A percentile compares a stretch with the other conserved stretches of the same genome.
phyloP scores from a whole-genome alignment of 1,140 invertebrate genomes.

The Metaphire vulgaris region DNA sequence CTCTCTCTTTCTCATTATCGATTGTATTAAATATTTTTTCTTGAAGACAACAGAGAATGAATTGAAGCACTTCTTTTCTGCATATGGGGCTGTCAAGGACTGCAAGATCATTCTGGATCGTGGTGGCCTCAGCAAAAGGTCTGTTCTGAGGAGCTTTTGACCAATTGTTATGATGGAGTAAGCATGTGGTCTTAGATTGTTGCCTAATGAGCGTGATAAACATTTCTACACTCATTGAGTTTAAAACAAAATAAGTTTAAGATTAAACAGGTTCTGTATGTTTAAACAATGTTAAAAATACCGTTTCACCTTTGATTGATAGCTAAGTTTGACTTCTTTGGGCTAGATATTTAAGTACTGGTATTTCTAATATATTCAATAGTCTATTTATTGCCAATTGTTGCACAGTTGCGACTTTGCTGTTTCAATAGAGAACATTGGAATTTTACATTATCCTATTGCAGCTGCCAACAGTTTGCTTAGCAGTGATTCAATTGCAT shows the following conservation, averaged over 20 bases:
- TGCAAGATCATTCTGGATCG: conserved; percentile 89
- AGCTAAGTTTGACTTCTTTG: too few species aligned
- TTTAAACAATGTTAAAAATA: background rate
- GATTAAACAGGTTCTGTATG: background rate
- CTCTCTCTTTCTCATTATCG: too few species aligned
- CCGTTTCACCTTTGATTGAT: background rate
- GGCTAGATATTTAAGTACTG: too few species aligned
- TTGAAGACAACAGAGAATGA: conserved; percentile 53
- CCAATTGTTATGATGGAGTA: background rate
- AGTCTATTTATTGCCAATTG: too few species aligned
- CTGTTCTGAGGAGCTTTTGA: conserved; percentile 37
- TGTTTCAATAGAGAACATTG: too few species aligned
- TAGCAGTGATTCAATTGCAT: too few species aligned
- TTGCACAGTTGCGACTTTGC: too few species aligned
- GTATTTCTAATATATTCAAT: too few species aligned
- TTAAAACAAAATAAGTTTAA: background rate
- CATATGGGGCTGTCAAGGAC: conserved; percentile 80
- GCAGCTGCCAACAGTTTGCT: too few species aligned
- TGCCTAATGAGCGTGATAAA: background rate
- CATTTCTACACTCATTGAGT: too few species aligned
- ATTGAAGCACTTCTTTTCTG: conserved; percentile 51
- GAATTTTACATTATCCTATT: too few species aligned
- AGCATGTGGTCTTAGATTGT: background rate
- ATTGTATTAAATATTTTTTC: conserved; percentile 69
- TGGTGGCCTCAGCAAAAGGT: conserved; percentile 85